These are phyloP conservation scores for Oscheius sp. DNA, from an alignment of 1,140 invertebrate genomes.

Conservation along the genomic window DNA sequence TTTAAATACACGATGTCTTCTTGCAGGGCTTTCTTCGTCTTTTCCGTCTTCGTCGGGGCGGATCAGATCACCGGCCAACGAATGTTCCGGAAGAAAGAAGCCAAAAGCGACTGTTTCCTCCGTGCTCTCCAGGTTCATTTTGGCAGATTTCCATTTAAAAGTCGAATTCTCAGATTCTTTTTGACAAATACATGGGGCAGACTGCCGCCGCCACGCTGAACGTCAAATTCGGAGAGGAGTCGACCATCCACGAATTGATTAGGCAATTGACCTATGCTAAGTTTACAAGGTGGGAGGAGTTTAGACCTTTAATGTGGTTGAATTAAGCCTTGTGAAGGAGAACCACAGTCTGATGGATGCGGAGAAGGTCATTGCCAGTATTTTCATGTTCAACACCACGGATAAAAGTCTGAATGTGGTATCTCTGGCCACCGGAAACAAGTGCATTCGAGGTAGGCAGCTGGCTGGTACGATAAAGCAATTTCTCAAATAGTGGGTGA, in stretches of 20 bases:
- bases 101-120: not conserved
- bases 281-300: too few relatives aligned
- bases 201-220: not conserved
- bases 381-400: slow-evolving; percentile 14
- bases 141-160: not conserved
- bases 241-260: not conserved
- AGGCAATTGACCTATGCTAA: not conserved
- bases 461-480: not conserved
- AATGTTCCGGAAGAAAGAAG: not conserved
- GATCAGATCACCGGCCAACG: not conserved
- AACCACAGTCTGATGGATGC: not conserved
- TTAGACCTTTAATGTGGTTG: too few relatives aligned
- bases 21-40: too few relatives aligned
- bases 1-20: too few relatives aligned
- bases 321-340: not conserved
- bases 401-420: not conserved
- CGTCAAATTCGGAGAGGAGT: not conserved
- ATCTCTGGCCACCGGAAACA: slow-evolving; percentile 27
- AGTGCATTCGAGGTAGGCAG: slow-evolving; percentile 9
- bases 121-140: not conserved
- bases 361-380: slow-evolving; percentile 18
- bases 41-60: too few relatives aligned
- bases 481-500: not conserved
- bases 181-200: not conserved
- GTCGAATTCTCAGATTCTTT: not conserved